Conservation (phyloP, 1,140 invertebrate species). For the Anoplolepis gracilipes region DNA sequence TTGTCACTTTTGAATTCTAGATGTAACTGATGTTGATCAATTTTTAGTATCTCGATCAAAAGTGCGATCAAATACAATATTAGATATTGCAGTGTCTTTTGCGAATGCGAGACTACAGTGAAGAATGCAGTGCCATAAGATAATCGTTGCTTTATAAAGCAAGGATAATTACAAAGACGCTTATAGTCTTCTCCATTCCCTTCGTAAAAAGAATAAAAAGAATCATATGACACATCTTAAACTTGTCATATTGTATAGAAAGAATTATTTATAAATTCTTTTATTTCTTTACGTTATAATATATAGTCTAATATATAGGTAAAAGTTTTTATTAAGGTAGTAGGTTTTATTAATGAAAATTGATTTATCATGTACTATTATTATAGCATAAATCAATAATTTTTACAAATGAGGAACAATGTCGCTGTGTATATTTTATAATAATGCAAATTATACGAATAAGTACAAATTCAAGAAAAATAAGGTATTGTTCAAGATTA, state of each 20-base stretch:
- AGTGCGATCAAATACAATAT: neutral
- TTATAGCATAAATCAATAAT: neutral
- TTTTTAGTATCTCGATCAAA: too few relatives aligned
- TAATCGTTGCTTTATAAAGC: neutral
- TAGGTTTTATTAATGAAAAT: neutral
- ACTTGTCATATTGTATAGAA: neutral
- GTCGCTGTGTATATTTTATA: neutral
- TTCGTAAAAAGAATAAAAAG: neutral
- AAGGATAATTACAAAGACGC: neutral
- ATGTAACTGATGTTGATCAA: too few relatives aligned
- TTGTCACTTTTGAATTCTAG: too few relatives aligned
- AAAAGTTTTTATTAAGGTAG: too few relatives aligned
- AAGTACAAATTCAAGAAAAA: conserved; percentile 3
- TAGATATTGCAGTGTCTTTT: neutral
- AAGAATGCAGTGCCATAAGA: neutral
- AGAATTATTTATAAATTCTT: neutral
- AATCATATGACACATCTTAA: neutral
- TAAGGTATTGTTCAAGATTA: neutral
- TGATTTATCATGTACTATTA: neutral
- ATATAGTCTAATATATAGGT: too few relatives aligned
- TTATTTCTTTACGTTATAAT: neutral
- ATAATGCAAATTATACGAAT: conserved; percentile 17
- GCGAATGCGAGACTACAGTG: too few relatives aligned
- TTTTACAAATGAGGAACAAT: neutral
- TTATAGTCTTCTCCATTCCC: neutral